Percentiles rank a stretch among this genome's conserved stretches.
Conservation (phyloP, 2,888 invertebrate genomes). For the Drepana falcataria region DNA sequence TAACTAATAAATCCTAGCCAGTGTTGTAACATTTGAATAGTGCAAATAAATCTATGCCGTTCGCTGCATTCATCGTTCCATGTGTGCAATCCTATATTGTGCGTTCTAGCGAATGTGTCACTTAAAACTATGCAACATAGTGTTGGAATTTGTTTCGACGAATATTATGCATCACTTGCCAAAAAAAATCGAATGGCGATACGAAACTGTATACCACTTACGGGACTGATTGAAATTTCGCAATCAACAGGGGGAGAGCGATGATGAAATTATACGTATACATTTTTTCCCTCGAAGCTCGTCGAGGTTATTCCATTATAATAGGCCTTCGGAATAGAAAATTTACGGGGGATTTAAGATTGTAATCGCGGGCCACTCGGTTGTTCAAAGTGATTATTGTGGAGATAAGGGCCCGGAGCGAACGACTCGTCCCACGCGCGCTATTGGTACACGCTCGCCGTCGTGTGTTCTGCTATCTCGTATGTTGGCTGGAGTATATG, state of each 20-base stretch:
- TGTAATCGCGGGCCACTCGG: slow-evolving; percentile 69
- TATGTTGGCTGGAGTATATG: slow-evolving; percentile 20
- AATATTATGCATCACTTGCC: slow-evolving; percentile 45
- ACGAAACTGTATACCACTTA: slow-evolving; percentile 73
- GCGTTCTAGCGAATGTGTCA: slow-evolving; percentile 25
- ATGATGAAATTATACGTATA: slow-evolving; percentile 76
- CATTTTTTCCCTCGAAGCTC: slow-evolving; percentile 63
- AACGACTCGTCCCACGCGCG: slow-evolving; percentile 62
- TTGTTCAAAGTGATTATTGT: slow-evolving; percentile 76
- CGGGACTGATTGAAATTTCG: slow-evolving; percentile 77
- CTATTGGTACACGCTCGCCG: slow-evolving; percentile 26
- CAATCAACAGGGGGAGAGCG: slow-evolving; percentile 73
- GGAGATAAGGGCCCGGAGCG: slow-evolving; percentile 61
- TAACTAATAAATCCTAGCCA: slow-evolving; percentile 60
- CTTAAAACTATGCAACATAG: slow-evolving; percentile 29
- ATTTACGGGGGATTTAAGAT: slow-evolving; percentile 76
- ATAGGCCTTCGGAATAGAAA: slow-evolving; percentile 65
- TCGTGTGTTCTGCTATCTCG: slow-evolving; percentile 29
- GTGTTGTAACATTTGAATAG: slow-evolving; percentile 64
- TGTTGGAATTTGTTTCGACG: slow-evolving; percentile 25
- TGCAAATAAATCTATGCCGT: slow-evolving; percentile 74
- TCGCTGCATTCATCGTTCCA: slow-evolving; percentile 53
- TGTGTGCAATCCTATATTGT: slow-evolving; percentile 28
- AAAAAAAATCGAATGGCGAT: slow-evolving; percentile 74
- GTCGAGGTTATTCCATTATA: slow-evolving; percentile 63